Evolutionary conservation across 2,797 vertebrate species (phyloP).

Genomic region (Schizopygopsis malacanthus): DNA sequence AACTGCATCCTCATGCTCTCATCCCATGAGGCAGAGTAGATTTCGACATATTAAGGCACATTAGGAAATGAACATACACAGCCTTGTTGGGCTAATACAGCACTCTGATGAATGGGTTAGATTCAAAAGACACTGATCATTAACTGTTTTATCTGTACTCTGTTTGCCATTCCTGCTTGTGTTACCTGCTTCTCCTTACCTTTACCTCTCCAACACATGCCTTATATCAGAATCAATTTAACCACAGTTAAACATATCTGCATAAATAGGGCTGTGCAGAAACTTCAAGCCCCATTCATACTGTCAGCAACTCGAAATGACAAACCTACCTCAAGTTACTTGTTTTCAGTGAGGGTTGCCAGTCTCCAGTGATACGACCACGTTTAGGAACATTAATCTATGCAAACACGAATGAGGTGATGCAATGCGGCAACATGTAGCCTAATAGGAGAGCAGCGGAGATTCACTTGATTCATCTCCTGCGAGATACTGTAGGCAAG

Average conservation of each 20-base stretch:
- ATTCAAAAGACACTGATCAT: conserved; percentile 16
- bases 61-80: conserved; percentile 51
- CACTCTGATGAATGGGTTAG: conserved; percentile 32
- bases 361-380: background rate
- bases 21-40: conserved; percentile 72
- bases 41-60: conserved; percentile 67
- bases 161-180: conserved; percentile 42
- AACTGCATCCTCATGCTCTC: conserved; percentile 66
- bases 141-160: conserved; percentile 21
- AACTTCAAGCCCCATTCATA: conserved; percentile 19
- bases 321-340: background rate
- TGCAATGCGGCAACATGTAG: background rate
- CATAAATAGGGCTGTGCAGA: background rate
- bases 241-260: conserved; percentile 3
- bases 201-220: conserved; percentile 49
- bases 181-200: conserved; percentile 34
- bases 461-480: background rate
- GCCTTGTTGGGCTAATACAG: conserved; percentile 33
- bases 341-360: background rate
- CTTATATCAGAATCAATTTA: background rate
- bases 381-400: background rate
- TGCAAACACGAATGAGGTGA: background rate
- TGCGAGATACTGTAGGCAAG: background rate
- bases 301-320: background rate
- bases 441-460: background rate